These are phyloP conservation scores for Solenopsis fugax DNA, from an alignment of 1,140 invertebrate genomes.

Conservation along the genomic window DNA sequence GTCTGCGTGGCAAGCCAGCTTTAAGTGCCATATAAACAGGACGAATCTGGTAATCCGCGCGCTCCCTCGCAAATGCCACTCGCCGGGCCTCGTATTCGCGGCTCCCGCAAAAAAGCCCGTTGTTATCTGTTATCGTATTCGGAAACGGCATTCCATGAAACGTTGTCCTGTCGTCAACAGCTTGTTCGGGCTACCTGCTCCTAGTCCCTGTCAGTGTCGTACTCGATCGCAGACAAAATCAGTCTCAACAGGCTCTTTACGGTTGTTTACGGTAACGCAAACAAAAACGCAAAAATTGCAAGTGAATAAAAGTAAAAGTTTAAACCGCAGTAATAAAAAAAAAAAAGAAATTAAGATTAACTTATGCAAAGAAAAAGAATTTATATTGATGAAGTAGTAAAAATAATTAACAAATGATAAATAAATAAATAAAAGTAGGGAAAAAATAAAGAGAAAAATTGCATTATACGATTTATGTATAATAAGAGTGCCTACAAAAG, in stretches of 20 bases:
- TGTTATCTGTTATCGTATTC: constrained; percentile 32
- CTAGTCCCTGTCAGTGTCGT: constrained; percentile 1
- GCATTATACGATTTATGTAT: background rate
- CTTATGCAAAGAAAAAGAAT: background rate
- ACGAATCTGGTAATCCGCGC: constrained; percentile 61
- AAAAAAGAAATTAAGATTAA: background rate
- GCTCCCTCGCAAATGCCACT: constrained; percentile 59
- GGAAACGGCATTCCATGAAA: constrained; percentile 30
- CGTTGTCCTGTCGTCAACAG: constrained; percentile 13
- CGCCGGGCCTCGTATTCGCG: constrained; percentile 8
- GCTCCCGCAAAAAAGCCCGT: background rate
- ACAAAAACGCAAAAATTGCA: background rate
- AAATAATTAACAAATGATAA: background rate
- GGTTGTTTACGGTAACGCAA: background rate
- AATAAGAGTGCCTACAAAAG: background rate
- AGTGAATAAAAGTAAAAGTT: background rate
- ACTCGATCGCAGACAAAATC: constrained; percentile 2
- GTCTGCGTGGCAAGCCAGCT: constrained; percentile 16
- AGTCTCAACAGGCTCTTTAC: background rate
- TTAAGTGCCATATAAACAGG: constrained; percentile 57
- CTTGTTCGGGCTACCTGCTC: constrained; percentile 18
- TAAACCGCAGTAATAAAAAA: background rate
- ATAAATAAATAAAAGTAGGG: background rate
- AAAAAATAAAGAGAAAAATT: background rate
- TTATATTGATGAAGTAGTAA: background rate